A percentile compares a stretch with the other conserved stretches of the same genome.
These are phyloP conservation scores for Synergus umbraculus DNA, from an alignment of 2,888 invertebrate genomes.

Conservation along the genomic window DNA sequence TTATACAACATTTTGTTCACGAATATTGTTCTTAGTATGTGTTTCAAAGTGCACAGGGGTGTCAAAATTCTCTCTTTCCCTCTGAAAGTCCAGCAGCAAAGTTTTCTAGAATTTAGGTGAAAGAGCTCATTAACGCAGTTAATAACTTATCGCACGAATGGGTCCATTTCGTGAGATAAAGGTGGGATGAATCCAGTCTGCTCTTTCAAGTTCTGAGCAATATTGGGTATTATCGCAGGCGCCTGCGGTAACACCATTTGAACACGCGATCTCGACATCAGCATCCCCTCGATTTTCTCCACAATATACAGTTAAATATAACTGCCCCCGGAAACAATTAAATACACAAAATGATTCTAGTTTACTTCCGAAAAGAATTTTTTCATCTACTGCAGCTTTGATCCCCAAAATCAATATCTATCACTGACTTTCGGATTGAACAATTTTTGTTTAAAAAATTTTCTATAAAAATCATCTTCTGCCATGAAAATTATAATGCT, in stretches of 20 bases:
- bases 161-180: constrained; percentile 56
- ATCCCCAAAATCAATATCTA: background rate
- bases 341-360: background rate
- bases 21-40: background rate
- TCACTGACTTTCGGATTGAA: background rate
- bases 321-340: background rate
- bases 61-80: background rate
- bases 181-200: constrained; percentile 22
- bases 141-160: constrained; percentile 63
- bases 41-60: background rate
- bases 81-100: background rate
- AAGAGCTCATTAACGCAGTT: constrained; percentile 61
- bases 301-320: background rate
- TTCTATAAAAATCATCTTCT: background rate
- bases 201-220: constrained; percentile 30
- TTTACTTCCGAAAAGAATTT: background rate
- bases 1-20: too few species aligned
- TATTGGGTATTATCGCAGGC: constrained; percentile 72
- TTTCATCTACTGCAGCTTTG: background rate
- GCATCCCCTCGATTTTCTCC: constrained; percentile 38
- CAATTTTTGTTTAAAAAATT: background rate
- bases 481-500: too few species aligned
- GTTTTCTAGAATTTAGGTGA: constrained; percentile 34
- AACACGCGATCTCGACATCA: constrained; percentile 73
- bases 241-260: constrained; percentile 66